Evolutionary conservation across 1,140 invertebrate genomes (phyloP), one percentile per base, ranked within the genome.

Genomic region (Mylabris phalerata): DNA sequence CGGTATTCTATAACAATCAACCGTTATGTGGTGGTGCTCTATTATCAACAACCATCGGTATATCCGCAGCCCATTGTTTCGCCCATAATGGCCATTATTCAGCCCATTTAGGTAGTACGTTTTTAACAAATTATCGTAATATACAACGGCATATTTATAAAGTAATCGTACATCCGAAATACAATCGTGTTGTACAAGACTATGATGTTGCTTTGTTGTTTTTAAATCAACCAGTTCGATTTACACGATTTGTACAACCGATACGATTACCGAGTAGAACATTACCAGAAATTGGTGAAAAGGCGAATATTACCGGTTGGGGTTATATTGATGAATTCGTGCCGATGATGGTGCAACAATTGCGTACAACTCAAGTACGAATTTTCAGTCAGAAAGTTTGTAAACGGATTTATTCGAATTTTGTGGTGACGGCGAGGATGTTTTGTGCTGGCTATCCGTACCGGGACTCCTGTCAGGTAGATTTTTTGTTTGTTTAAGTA

Each of bases 401-500:
- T 7, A 4, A 7, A 5, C 4, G 4, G 32, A 32, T 32, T 32
- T 32, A 32, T 32, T 7, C 4, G 7, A 4, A 32, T 5, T 32
- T 60, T n/a, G 19, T 25, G 4, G 43, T 64, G 9, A 61, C 44
- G 9, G 5, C 49, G 11, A 26, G 13, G 27, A 43, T 55, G 40
- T 61, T 64, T 48, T 64, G 62, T 48, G 62, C 62, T 24, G 62
- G 62, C 6, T 50, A 44, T 26, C n/a, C 19, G 7, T n/a, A 55
- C 19, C 59, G 59, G n/a, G 45, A 64, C 48, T 57, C 62, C 9
- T 64, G 62, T 48, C 62, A 64, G 51, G 62, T 64, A 50, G 42
- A 26, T 26, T 4, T 38, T 42, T 32, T 32, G 32, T 32, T 3
- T 9, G 11, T 6, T 4, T 6, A 6, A 45, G 4, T 9, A 45